Base-by-base conservation (phyloP, 2,113 vertebrate genomes). In the Sander lucioperca region DNA sequence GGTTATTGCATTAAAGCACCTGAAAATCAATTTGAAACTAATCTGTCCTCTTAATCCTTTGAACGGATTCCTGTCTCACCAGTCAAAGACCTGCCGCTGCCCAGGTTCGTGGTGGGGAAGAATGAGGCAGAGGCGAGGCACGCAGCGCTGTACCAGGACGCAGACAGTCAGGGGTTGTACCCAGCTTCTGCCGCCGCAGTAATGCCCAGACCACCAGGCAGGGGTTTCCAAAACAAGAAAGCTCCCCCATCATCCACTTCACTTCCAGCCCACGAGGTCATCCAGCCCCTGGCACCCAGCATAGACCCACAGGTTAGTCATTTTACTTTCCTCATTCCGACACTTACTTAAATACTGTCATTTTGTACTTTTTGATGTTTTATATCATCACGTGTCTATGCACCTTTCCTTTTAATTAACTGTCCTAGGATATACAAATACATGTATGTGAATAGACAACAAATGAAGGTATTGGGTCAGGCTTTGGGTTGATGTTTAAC, bases 31-130 rank as follows among this genome's bases (percentile, higher is more conserved):
- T 59, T 5, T 8, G 45, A 54, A 61, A 39, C 68, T 25, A 69
- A 65, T 65, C n/a, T 50, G 9, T 79, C 45, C 48, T 76, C 30
- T 39, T 83, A 53, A 80, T 70, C 48, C 74, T 30, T 7, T n/a
- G 11, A 54, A 25, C n/a, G 66, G 27, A 57, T 82, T 76, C 27
- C 58, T 63, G 11, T 75, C 12, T 94, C 82, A 66, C 87, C 95
- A 99, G 98, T 98, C 80, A 99, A 99, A 88, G 97, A 99, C 89
- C 95, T 99, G 86, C 97, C 97, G 61, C 94, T 99, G 92, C 97
- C 97, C 82, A 95, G 97, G 92, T 99, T 99, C 78, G 95, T 96
- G 80, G 96, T 97, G 85, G 97, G 97, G 84, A 99, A 99, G 93
- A 99, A 98, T 36, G 97, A 99, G 79, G 97, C 97, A 51, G 97